These are phyloP conservation scores for Planiliza haematocheilus DNA, from an alignment of 2,113 vertebrate species.

Conservation along the genomic window DNA sequence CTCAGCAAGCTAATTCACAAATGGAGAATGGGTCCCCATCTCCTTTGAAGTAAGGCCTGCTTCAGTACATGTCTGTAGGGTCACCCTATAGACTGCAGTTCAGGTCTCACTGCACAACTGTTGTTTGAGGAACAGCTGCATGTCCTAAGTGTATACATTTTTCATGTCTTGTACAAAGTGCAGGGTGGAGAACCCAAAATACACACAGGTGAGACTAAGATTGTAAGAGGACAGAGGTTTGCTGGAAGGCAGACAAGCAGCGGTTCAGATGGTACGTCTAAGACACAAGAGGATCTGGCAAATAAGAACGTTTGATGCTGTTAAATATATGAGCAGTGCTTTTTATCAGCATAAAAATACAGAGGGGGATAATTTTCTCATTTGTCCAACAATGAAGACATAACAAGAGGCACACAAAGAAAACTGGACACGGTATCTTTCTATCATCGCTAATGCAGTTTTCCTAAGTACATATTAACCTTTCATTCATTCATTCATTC, in stretches of 20 bases:
- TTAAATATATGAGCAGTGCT: too few relatives aligned
- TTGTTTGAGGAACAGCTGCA: background rate
- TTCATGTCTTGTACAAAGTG: too few relatives aligned
- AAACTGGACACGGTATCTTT: background rate
- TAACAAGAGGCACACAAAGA: background rate
- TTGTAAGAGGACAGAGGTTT: background rate
- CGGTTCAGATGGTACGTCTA: too few relatives aligned
- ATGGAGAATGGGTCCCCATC: too few relatives aligned
- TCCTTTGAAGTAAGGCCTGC: too few relatives aligned
- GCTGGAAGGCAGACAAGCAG: background rate
- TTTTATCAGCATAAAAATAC: background rate
- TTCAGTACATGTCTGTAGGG: too few relatives aligned
- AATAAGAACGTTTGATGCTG: background rate
- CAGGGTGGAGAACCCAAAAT: background rate
- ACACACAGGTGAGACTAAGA: background rate
- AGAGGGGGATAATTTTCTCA: too few relatives aligned
- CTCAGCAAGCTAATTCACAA: too few relatives aligned
- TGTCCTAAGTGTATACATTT: background rate
- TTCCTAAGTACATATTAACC: too few relatives aligned
- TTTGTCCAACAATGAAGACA: background rate
- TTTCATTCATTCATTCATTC: too few relatives aligned
- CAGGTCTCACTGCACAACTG: too few relatives aligned
- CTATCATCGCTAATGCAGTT: background rate
- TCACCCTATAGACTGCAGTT: too few relatives aligned
- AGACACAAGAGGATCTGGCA: background rate